Percentiles rank a stretch among this genome's conserved stretches.
Conservation (phyloP, 2,113 vertebrate species). For the Sula dactylatra region DNA sequence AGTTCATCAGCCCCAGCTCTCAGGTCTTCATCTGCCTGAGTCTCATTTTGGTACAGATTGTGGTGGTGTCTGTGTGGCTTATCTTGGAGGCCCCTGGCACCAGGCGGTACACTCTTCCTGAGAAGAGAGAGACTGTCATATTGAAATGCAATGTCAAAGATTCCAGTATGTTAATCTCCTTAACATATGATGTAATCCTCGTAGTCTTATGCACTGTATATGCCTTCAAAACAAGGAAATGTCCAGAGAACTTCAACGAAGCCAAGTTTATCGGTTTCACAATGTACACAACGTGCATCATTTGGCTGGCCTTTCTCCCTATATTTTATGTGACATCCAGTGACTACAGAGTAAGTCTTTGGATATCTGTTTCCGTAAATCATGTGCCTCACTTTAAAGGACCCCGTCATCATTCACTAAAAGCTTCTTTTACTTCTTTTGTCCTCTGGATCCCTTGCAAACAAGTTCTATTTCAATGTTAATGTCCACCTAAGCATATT, state of each 20-base stretch:
- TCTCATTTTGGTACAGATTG: constrained; percentile 92
- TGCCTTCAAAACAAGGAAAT: constrained; percentile 99
- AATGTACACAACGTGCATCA: constrained; percentile 99
- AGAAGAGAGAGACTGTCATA: constrained; percentile 95
- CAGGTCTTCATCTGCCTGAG: constrained; percentile 98
- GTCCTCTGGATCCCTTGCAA: background rate
- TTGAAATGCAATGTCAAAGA: constrained; percentile 97
- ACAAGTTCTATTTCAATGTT: background rate
- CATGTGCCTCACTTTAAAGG: background rate
- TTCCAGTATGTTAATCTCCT: constrained; percentile 96
- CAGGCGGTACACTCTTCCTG: constrained; percentile 87
- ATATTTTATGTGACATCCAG: constrained; percentile 99
- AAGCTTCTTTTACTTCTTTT: background rate
- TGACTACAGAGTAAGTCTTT: constrained; percentile 94
- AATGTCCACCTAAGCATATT: background rate
- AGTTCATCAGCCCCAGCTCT: constrained; percentile 96
- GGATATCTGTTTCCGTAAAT: background rate
- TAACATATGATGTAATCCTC: constrained; percentile 93
- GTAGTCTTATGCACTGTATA: constrained; percentile 98
- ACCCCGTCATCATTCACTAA: background rate
- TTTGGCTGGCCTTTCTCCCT: constrained; percentile 98
- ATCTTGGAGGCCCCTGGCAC: constrained; percentile 93
- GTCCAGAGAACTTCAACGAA: constrained; percentile 99
- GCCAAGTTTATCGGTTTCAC: constrained; percentile 99
- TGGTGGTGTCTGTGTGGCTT: constrained; percentile 93